Conservation (phyloP, 2,888 invertebrate species). For the Operophtera brumata region DNA sequence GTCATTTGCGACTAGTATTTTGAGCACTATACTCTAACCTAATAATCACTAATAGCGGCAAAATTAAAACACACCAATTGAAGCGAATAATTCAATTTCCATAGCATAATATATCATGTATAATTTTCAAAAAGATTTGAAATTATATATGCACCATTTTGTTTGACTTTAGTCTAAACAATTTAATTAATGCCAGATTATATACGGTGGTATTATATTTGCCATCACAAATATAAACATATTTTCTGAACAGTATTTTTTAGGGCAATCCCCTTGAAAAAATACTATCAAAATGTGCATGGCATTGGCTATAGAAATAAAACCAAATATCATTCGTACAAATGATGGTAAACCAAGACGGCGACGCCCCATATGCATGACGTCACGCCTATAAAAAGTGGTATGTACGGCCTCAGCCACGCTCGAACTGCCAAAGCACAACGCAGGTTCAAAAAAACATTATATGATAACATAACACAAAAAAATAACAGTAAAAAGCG, state of each 20-base stretch:
- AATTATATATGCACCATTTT: too few relatives aligned
- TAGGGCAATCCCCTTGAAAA: too few relatives aligned
- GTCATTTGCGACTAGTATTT: conserved; percentile 21
- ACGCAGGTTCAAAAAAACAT: conserved; percentile 47
- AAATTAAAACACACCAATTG: not conserved
- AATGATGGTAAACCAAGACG: conserved; percentile 71
- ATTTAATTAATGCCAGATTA: too few relatives aligned
- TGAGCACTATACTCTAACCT: conserved; percentile 39
- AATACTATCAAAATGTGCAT: not conserved
- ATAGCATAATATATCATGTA: not conserved
- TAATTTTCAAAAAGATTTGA: not conserved
- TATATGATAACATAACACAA: conserved; percentile 17
- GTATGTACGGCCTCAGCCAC: conserved; percentile 84
- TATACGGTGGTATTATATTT: too few relatives aligned
- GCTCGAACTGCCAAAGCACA: conserved; percentile 78
- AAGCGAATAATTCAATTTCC: not conserved
- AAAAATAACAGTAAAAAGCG: conserved; percentile 40
- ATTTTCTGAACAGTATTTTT: too few relatives aligned
- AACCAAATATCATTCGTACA: conserved; percentile 55
- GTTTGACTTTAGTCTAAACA: too few relatives aligned
- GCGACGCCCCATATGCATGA: conserved; percentile 92
- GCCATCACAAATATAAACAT: too few relatives aligned
- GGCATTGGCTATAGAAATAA: conserved; percentile 36
- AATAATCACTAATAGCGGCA: conserved; percentile 10
- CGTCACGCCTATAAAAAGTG: conserved; percentile 93